These are phyloP conservation scores for Pipa parva DNA, from an alignment of 2,113 vertebrate species.

Conservation along the genomic window DNA sequence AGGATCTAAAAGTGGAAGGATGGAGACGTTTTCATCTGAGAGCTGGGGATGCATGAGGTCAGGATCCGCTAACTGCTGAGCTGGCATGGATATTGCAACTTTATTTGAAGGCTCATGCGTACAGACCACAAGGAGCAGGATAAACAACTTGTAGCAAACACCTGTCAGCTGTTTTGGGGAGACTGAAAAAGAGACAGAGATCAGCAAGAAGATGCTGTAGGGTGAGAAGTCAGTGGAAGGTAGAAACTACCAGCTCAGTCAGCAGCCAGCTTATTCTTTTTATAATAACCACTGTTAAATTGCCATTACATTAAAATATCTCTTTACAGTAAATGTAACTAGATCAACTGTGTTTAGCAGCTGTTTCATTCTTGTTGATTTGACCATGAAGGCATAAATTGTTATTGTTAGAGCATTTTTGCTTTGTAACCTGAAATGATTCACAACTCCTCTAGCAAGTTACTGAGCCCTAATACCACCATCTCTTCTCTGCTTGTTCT, in stretches of 20 bases:
- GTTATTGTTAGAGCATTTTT: too few relatives aligned
- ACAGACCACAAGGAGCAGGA: conserved; percentile 4
- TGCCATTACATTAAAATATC: too few relatives aligned
- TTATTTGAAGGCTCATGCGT: neutral
- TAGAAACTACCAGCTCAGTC: neutral
- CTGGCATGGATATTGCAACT: neutral
- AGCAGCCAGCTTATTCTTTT: too few relatives aligned
- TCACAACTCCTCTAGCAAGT: too few relatives aligned
- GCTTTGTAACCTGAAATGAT: too few relatives aligned
- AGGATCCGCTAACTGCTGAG: neutral
- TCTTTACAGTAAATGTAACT: too few relatives aligned
- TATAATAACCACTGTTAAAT: too few relatives aligned
- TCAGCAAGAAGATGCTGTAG: conserved; percentile 35
- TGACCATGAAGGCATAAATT: too few relatives aligned
- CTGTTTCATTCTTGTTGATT: too few relatives aligned
- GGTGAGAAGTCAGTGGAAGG: conserved; percentile 17
- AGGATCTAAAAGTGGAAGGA: conserved; percentile 43
- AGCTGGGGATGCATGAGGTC: conserved; percentile 19
- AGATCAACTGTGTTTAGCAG: too few relatives aligned
- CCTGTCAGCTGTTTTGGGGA: neutral
- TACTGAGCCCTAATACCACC: too few relatives aligned
- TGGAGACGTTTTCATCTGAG: conserved; percentile 28
- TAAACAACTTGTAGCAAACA: neutral
- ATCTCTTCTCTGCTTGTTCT: too few relatives aligned
- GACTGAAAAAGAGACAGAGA: conserved; percentile 37